Evolutionary conservation across 2,888 invertebrate species (phyloP), one percentile per base, ranked within the genome.

Genomic region (Drosophila tanythrix): DNA sequence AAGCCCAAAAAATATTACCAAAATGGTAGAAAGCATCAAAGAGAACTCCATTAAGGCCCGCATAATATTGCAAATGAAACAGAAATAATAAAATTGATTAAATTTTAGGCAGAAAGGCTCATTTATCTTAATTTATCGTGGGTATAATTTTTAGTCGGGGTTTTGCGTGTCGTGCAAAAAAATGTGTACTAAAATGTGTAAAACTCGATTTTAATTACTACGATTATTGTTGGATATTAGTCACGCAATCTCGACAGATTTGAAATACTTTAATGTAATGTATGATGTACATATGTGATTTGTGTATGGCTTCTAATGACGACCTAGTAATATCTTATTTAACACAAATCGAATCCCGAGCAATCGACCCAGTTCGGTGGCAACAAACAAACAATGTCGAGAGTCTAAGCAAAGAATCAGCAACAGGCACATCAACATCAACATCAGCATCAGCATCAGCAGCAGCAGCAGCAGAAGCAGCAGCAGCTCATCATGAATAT

Each of bases 241-340:
- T 10, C 33, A 33, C 11, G 40, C 10, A n/a, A n/a, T 4, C n/a
- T 10, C n/a, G 8, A 10, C 6, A 13, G 6, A 13, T 13, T 21
- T 46, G 3, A 43, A 13, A 7, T 43, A 27, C 15, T 25, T 38
- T 2, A 18, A 46, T 35, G 52, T 5, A 8, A 0, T 21, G 2
- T 36, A 1, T 21, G 21, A 21, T 21, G 21, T 21, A 21, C 21
- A 21, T 21, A 21, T 46, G 27, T 52, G 25, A 67, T 59, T 65
- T 62, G 48, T 56, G 21, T 67, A 15, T 50, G 38, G 38, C 66
- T 56, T 71, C 64, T 68, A 63, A 74, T 81, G 84, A 59, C 60
- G 72, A 69, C 67, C 71, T 72, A 77, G 64, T 82, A 82, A 88
- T 72, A 79, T 73, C 58, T 79, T 74, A 69, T 69, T 61, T 59